phyloP scores from a whole-genome alignment of 92 coral and sea anemone genomes.

The Porites divaricata region DNA sequence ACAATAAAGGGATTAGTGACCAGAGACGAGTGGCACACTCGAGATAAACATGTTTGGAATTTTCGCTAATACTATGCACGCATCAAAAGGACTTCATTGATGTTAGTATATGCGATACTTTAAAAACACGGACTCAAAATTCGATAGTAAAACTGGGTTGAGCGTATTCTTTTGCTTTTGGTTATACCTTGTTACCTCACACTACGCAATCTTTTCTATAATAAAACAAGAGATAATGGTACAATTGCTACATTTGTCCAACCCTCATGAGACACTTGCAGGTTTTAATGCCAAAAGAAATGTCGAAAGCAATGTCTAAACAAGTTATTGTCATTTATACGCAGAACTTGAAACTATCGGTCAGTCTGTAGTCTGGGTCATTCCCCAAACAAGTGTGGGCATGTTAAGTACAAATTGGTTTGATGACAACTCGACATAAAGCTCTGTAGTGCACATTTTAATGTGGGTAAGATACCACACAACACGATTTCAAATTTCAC shows the following conservation, averaged over 20 bases:
- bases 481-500: neutral
- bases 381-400: too few species aligned
- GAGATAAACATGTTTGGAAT: neutral
- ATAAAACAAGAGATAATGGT: neutral
- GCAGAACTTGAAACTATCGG: neutral
- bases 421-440: neutral
- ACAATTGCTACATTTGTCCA: neutral
- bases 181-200: neutral
- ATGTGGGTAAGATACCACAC: neutral
- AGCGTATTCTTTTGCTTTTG: too few species aligned
- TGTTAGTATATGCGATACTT: neutral
- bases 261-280: neutral
- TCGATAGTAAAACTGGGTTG: too few species aligned
- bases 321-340: neutral
- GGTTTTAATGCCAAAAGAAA: neutral
- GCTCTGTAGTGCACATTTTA: neutral
- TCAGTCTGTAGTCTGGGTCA: too few species aligned
- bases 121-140: neutral
- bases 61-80: neutral
- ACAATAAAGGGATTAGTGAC: neutral
- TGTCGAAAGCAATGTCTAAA: neutral
- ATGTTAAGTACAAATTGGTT: too few species aligned
- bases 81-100: neutral
- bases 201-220: neutral
- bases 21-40: neutral